Percentiles rank a stretch among this genome's conserved stretches.
phyloP scores from a whole-genome alignment of 2,113 vertebrate species.

The Otis tarda region DNA sequence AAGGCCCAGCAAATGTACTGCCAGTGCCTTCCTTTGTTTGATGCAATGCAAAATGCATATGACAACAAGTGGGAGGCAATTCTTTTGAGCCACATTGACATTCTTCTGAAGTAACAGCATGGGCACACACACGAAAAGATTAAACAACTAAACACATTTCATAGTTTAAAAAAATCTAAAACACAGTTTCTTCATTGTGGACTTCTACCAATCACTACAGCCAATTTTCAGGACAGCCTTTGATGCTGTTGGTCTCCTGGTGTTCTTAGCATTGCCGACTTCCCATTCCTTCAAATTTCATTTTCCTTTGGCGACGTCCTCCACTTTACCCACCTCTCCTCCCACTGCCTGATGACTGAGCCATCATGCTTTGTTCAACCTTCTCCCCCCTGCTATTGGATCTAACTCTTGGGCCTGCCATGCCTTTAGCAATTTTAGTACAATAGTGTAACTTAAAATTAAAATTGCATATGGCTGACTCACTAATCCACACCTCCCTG shows the following conservation, averaged over 20 bases:
- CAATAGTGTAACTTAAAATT: not conserved
- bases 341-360: not conserved
- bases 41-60: not conserved
- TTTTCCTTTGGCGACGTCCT: not conserved
- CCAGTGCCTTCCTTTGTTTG: conserved; percentile 47
- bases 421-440: not conserved
- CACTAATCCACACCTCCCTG: not conserved
- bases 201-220: not conserved
- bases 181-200: not conserved
- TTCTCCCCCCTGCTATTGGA: not conserved
- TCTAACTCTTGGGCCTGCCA: not conserved
- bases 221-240: not conserved
- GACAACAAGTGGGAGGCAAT: conserved; percentile 27
- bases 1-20: not conserved
- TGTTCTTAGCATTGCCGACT: fast-evolving
- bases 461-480: not conserved
- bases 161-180: not conserved
- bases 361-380: not conserved
- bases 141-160: not conserved
- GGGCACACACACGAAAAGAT: not conserved
- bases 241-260: not conserved
- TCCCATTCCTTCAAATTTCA: not conserved
- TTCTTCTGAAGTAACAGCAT: not conserved
- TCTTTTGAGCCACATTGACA: not conserved
- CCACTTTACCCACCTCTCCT: not conserved